Evolutionary conservation across 2,113 vertebrate species (phyloP).

Genomic region (Otus sunia): DNA sequence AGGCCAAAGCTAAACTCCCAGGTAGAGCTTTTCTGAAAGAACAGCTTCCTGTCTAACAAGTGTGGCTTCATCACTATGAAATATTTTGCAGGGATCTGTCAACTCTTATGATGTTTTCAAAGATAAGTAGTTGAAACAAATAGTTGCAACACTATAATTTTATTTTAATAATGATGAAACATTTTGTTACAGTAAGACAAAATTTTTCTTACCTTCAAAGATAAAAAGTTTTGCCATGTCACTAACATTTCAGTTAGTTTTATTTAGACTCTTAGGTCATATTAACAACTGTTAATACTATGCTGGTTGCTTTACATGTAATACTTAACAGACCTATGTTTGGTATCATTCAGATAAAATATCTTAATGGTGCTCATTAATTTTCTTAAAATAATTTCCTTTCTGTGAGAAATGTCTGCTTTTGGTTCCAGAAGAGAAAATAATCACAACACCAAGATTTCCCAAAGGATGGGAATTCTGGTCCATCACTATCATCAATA

Average conservation of each 20-base stretch:
- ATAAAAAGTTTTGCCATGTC: not conserved
- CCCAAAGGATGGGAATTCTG: not conserved
- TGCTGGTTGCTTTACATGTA: not conserved
- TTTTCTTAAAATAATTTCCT: not conserved
- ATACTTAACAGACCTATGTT: not conserved
- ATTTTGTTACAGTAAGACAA: not conserved
- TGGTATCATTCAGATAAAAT: not conserved
- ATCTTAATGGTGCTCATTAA: not conserved
- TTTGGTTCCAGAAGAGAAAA: not conserved
- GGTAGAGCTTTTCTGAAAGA: not conserved
- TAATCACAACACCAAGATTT: not conserved
- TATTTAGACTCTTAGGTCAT: not conserved
- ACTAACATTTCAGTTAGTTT: not conserved
- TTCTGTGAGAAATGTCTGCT: not conserved
- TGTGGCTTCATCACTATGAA: not conserved
- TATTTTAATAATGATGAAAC: not conserved
- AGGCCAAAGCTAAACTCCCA: not conserved
- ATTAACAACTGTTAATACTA: not conserved
- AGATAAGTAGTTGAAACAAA: slow-evolving; percentile 1
- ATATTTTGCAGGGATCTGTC: not conserved
- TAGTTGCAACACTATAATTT: not conserved
- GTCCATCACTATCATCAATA: not conserved
- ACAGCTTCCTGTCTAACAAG: not conserved
- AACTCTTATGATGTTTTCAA: not conserved
- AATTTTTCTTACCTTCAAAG: slow-evolving; percentile 1